phyloP scores from a whole-genome alignment of 92 coral and sea anemone species.

The Umimayanthus kanabou region DNA sequence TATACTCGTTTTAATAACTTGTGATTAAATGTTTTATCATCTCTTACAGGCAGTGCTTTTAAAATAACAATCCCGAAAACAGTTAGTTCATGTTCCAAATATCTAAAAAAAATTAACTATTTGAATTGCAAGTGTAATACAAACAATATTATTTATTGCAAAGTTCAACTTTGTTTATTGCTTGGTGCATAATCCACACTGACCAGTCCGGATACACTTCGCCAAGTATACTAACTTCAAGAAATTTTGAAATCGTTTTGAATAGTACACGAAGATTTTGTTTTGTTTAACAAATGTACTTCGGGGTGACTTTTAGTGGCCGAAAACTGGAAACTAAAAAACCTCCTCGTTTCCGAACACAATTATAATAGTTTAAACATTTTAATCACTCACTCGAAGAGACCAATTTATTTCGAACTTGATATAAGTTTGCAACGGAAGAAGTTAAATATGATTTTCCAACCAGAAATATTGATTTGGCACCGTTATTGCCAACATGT shows the following conservation, averaged over 20 bases:
- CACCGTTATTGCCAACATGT: constrained; percentile 34
- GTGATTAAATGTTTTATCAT: neutral
- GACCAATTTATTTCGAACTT: constrained; percentile 61
- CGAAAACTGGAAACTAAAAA: constrained; percentile 46
- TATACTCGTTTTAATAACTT: neutral
- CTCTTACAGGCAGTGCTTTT: neutral
- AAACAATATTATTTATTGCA: constrained; percentile 5
- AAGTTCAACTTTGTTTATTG: constrained; percentile 41
- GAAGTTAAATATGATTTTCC: constrained; percentile 42
- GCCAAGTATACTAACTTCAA: neutral
- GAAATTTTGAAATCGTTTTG: neutral
- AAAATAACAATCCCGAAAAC: constrained; percentile 7
- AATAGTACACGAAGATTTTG: neutral
- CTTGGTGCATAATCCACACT: neutral
- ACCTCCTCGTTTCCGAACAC: constrained; percentile 69
- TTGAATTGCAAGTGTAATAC: constrained; percentile 25
- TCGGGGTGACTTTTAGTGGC: constrained; percentile 18
- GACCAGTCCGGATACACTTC: neutral
- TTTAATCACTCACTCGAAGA: constrained; percentile 64
- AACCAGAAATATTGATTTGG: constrained; percentile 28
- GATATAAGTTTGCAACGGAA: constrained; percentile 58
- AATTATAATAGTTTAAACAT: constrained; percentile 74
- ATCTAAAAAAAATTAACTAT: neutral
- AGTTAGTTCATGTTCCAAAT: constrained; percentile 1
- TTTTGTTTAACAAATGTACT: constrained; percentile 18